These are phyloP conservation scores for Drosophila aldrichi DNA, from an alignment of 2,888 invertebrate species.

Conservation along the genomic window DNA sequence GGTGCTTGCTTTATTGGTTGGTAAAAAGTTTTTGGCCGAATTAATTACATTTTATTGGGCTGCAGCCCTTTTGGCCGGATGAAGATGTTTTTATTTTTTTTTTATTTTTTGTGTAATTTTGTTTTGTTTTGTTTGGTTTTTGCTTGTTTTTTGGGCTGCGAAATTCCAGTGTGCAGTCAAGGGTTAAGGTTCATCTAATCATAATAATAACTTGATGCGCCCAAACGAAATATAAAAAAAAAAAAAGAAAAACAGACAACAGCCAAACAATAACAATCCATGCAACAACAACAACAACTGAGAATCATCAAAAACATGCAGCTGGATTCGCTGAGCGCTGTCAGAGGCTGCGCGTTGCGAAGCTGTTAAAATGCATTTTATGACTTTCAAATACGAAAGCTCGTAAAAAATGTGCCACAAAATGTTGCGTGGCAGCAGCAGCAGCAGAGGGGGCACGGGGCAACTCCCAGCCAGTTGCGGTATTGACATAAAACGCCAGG, in stretches of 20 bases:
- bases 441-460: background rate
- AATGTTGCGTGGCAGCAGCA: slow-evolving; percentile 20
- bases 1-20: slow-evolving; percentile 67
- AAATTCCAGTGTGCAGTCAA: slow-evolving; percentile 5
- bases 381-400: slow-evolving; percentile 74
- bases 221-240: slow-evolving; percentile 5
- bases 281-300: slow-evolving; percentile 33
- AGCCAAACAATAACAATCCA: slow-evolving; percentile 48
- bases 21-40: slow-evolving; percentile 66
- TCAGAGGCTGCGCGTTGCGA: slow-evolving; percentile 32
- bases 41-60: slow-evolving; percentile 79
- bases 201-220: slow-evolving; percentile 56
- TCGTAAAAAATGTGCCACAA: slow-evolving; percentile 58
- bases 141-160: background rate
- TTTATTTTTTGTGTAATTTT: too few relatives aligned
- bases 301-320: slow-evolving; percentile 29
- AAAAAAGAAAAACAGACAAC: background rate
- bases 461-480: background rate
- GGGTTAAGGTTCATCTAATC: slow-evolving; percentile 51
- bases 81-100: slow-evolving; percentile 1
- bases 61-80: slow-evolving; percentile 30
- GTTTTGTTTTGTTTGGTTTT: background rate
- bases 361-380: slow-evolving; percentile 74
- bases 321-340: slow-evolving; percentile 19
- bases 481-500: slow-evolving; percentile 57